Evolutionary conservation across 2,113 vertebrate genomes (phyloP).

Genomic region (Salvelinus sp.): DNA sequence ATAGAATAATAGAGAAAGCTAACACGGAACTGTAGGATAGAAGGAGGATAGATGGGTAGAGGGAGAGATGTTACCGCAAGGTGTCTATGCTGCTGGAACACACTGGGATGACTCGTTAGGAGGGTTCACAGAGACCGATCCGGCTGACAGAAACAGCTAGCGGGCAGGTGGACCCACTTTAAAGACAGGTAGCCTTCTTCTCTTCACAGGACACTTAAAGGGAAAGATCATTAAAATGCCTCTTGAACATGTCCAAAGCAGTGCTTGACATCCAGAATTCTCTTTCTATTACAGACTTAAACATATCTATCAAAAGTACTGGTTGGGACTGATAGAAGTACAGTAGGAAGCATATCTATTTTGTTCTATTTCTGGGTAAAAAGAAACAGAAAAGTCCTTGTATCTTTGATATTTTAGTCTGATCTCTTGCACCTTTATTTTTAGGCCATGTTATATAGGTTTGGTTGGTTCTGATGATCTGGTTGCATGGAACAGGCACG

Average conservation of each 20-base stretch:
- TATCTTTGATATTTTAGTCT: background rate
- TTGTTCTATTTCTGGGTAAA: background rate
- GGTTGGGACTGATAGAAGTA: background rate
- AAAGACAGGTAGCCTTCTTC: slow-evolving; percentile 32
- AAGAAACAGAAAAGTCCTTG: background rate
- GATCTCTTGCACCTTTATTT: background rate
- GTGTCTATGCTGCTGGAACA: background rate
- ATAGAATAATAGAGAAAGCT: background rate
- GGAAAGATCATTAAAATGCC: slow-evolving; percentile 13
- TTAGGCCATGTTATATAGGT: background rate
- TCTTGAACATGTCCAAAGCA: slow-evolving; percentile 2
- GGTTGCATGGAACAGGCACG: background rate
- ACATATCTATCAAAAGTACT: background rate
- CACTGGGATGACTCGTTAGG: slow-evolving; percentile 10
- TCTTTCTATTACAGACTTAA: background rate
- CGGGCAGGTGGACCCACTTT: slow-evolving; percentile 7
- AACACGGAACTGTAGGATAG: background rate
- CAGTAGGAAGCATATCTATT: background rate
- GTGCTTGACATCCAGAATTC: slow-evolving; percentile 4
- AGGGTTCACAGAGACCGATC: background rate
- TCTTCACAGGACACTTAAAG: slow-evolving; percentile 21
- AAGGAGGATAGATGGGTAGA: background rate
- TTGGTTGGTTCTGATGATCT: background rate
- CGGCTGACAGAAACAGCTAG: slow-evolving; percentile 9
- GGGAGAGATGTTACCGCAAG: background rate